Base-by-base conservation (phyloP, 2,113 vertebrate genomes). In the Neogobius melanostomus region DNA sequence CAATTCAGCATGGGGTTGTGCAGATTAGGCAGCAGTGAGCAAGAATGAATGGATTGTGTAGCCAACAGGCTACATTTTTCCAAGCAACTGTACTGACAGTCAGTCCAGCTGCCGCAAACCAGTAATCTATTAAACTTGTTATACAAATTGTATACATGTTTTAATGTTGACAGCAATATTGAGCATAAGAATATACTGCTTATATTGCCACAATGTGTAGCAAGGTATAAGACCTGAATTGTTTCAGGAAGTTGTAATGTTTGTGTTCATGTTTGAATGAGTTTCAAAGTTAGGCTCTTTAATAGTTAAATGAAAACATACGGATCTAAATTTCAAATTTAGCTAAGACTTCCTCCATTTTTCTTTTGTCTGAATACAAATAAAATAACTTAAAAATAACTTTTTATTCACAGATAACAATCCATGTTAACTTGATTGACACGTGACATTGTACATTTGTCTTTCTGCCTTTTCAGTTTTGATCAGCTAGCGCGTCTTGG, bases 401-500 rank as follows among this genome's bases (percentile, higher is more conserved):
- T 36, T 36, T 36, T 36, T 36, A 36, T 36, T 36, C 28, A 36
- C 28, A 36, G 28, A 36, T 36, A 3, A 36, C 2, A 36, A 36
- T 36, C 28, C 28, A 36, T 36, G 28, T 4, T 36, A 36, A 36
- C 28, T 36, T 36, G 10, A 47, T 47, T 7, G 46, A 11, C 46
- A 47, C 46, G 7, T 47, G 46, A 47, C 46, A 70, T n/a, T 70
- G 15, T 68, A 59, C 46, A 16, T 69, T 52, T 45, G 16, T 64
- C 15, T 44, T 56, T 63, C 9, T 56, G 42, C 8, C 42, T 71
- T 65, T 69, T 16, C 90, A 99, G 98, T 89, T 94, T 97, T 87
- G 92, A 95, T 84, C 96, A 95, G 90, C 93, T 99, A 85, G 89
- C 92, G 92, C 97, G 95, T 90, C 94, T 98, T 52, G 93, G 94